A percentile compares a stretch with the other conserved stretches of the same genome.
phyloP scores from a whole-genome alignment of 1,140 invertebrate genomes.

The Medauroidea extradentata region DNA sequence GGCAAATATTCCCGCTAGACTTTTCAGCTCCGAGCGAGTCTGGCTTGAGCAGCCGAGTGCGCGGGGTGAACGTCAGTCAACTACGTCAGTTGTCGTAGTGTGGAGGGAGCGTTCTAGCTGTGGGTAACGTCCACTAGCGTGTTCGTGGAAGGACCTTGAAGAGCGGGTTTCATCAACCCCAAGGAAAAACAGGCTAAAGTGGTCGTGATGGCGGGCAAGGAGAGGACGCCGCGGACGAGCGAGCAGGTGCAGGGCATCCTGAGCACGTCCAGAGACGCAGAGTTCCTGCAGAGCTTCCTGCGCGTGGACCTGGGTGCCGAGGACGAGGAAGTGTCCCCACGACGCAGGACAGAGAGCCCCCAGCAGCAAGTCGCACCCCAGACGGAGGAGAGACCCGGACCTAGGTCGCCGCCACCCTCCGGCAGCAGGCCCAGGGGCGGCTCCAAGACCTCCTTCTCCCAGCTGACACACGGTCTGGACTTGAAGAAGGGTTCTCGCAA shows the following conservation, averaged over 20 bases:
- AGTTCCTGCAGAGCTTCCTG: slow-evolving; percentile 70
- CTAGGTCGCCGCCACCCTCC: slow-evolving; percentile 6
- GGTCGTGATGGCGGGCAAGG: slow-evolving; percentile 25
- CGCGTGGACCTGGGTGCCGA: slow-evolving; percentile 51
- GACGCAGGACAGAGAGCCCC: not conserved
- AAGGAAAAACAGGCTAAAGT: slow-evolving; percentile 6
- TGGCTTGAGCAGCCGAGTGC: no score
- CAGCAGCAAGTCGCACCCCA: not conserved
- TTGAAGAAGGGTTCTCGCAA: slow-evolving; percentile 35
- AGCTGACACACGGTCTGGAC: slow-evolving; percentile 45
- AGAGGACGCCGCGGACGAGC: slow-evolving; percentile 22
- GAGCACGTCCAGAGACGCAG: slow-evolving; percentile 48
- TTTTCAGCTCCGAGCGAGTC: not conserved
- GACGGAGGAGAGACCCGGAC: not conserved
- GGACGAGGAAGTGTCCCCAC: slow-evolving; percentile 11
- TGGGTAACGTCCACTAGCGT: slow-evolving; percentile 5
- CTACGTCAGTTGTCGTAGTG: slow-evolving; percentile 24
- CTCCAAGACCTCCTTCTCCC: slow-evolving; percentile 21
- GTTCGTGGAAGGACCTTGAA: not conserved
- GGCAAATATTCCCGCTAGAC: not conserved
- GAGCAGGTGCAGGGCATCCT: slow-evolving; percentile 43
- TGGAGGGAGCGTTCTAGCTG: slow-evolving; percentile 15
- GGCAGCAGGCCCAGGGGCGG: not conserved
- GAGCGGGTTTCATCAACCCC: not conserved
- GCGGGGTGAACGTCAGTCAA: slow-evolving; percentile 22